Base-by-base conservation (phyloP, 2,888 invertebrate genomes). In the Mechanitis mazaeus region DNA sequence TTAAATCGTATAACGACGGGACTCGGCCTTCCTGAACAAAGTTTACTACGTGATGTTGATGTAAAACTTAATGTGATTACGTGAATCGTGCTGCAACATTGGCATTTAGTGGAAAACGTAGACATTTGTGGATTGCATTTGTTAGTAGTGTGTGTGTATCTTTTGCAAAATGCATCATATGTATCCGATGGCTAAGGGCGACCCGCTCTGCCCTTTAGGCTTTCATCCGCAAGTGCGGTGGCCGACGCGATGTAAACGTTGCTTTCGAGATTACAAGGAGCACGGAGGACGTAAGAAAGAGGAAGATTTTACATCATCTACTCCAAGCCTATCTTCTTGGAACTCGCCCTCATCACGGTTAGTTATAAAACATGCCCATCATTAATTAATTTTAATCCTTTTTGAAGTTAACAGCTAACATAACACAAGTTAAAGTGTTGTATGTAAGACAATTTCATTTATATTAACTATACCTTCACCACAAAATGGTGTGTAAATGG, bases 191-290 rank as follows among this genome's bases (percentile, higher is more conserved):
- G 94, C 94, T 79, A 96, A 96, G 86, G 95, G 95, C 75, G 97
- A 97, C 86, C 95, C 96, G 68, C 87, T 97, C 73, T 97, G 97
- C 84, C 97, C 97, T 67, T 91, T 97, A 80, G 97, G 97, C 55
- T 97, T 97, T 86, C 96, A 97, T 90, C 97, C 97, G 64, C 97
- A 97, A 91, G 96, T 97, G 73, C 93, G 97, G 77, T 97, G 97
- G 95, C 97, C 97, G 56, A 97, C 97, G 63, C 92, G 97, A 77
- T 97, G 97, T 90, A 97, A 97, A 88, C 92, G 97, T 74, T 97
- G 97, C 85, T 97, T 97, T 91, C 94, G 95, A 73, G 97, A 97
- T 83, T 97, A 97, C 87, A 97, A 96, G 87, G 97, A 97, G 79
- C 97, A 97, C 85, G 95, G 95, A 61, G 93, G 93, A 50, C 93